Conservation (phyloP, 2,797 vertebrate genomes). For the Oreortyx pictus region DNA sequence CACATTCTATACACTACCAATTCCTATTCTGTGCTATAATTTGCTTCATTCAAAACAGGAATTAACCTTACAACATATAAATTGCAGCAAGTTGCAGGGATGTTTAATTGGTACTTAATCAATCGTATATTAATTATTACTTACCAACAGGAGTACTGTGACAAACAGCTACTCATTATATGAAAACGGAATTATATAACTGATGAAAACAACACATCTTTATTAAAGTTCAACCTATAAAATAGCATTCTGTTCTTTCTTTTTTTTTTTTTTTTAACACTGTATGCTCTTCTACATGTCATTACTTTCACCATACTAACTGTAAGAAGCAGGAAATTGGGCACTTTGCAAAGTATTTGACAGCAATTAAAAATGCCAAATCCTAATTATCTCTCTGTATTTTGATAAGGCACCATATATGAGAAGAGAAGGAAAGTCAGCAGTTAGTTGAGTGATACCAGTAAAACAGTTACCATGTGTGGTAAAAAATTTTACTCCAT, state of each 20-base stretch:
- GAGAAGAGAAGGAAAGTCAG: background rate
- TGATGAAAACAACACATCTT: background rate
- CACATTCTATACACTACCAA: background rate
- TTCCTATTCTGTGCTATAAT: background rate
- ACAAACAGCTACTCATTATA: background rate
- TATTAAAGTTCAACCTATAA: conserved; percentile 16
- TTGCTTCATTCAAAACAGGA: background rate
- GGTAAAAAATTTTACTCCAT: background rate
- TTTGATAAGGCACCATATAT: background rate
- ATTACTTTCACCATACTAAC: conserved; percentile 16
- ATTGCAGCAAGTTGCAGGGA: background rate
- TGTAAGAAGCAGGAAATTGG: conserved; percentile 26
- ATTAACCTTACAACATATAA: background rate
- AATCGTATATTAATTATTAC: conserved; percentile 50
- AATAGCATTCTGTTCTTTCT: background rate
- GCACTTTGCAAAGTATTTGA: conserved; percentile 16
- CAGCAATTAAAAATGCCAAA: conserved; percentile 2
- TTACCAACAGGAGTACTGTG: conserved; percentile 3
- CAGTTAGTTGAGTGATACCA: background rate
- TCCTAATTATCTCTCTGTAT: conserved; percentile 7
- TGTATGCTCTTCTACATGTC: background rate
- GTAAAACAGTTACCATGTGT: background rate
- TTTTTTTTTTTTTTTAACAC: background rate
- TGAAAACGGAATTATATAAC: conserved; percentile 35
- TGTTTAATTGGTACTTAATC: conserved; percentile 24